Percentiles rank a stretch among this genome's conserved stretches.
These are phyloP conservation scores for Lasiurus cinereus DNA, from an alignment of 2,113 vertebrate species.

Conservation along the genomic window DNA sequence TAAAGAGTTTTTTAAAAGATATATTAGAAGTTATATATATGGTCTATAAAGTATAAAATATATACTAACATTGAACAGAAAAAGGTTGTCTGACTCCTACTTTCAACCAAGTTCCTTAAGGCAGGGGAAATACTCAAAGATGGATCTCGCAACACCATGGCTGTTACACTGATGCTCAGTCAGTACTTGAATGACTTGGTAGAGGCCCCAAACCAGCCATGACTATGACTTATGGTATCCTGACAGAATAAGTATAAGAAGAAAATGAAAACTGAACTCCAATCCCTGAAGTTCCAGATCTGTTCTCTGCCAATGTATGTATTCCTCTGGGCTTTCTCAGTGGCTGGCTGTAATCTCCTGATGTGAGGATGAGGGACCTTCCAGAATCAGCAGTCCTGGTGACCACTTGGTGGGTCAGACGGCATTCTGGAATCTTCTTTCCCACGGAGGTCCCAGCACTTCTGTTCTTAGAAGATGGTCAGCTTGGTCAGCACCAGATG, in stretches of 20 bases:
- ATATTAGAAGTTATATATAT: not conserved
- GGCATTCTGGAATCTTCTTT: not conserved
- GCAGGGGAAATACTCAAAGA: not conserved
- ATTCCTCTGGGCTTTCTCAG: not conserved
- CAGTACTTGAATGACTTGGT: not conserved
- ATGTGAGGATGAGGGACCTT: not conserved
- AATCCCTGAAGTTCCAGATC: not conserved
- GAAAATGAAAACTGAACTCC: not conserved
- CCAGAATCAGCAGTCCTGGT: not conserved
- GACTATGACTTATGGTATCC: not conserved
- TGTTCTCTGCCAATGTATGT: not conserved
- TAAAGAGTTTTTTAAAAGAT: not conserved
- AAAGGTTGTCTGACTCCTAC: not conserved
- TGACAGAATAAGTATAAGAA: not conserved
- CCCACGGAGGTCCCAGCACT: not conserved
- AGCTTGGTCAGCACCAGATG: slow-evolving; percentile 70
- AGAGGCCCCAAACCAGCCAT: not conserved
- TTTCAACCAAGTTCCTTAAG: not conserved
- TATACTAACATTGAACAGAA: not conserved
- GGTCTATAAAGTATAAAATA: not conserved
- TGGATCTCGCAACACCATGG: not conserved
- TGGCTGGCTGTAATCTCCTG: not conserved
- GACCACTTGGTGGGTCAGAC: too few species aligned
- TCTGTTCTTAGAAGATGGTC: not conserved
- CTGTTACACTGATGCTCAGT: not conserved